Evolutionary conservation across 2,888 invertebrate genomes (phyloP).

Genomic region (Monochamus alternatus): DNA sequence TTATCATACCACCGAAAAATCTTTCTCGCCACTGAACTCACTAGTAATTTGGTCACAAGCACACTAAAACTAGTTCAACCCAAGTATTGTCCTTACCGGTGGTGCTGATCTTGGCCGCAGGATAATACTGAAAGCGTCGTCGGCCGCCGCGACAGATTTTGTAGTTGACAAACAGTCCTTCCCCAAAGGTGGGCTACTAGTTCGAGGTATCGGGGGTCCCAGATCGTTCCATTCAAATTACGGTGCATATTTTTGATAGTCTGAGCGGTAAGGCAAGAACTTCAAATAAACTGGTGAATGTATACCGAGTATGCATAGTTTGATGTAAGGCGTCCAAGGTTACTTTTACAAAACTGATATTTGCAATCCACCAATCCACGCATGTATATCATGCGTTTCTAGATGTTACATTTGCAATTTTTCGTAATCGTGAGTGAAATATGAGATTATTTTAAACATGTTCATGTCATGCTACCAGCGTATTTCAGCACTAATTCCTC

Average conservation of each 20-base stretch:
- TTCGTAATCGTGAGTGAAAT: too few relatives aligned
- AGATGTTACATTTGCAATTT: too few relatives aligned
- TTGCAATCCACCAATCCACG: too few relatives aligned
- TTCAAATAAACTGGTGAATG: too few relatives aligned
- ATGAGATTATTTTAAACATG: too few relatives aligned
- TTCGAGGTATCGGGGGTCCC: not conserved
- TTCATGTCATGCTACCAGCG: too few relatives aligned
- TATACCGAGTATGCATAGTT: too few relatives aligned
- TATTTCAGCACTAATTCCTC: too few relatives aligned
- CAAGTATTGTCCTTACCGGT: slow-evolving; percentile 1
- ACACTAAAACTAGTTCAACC: not conserved
- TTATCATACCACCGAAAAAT: not conserved
- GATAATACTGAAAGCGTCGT: not conserved
- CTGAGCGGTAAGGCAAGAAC: not conserved
- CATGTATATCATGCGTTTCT: too few relatives aligned
- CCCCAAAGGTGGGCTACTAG: not conserved
- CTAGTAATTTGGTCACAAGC: not conserved
- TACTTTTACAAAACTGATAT: too few relatives aligned
- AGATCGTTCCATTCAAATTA: not conserved
- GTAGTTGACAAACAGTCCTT: slow-evolving; percentile 13
- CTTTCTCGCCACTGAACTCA: not conserved
- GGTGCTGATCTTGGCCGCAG: not conserved
- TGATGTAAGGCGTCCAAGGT: too few relatives aligned
- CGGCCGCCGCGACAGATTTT: not conserved
- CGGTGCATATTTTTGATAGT: not conserved